These are phyloP conservation scores for Erynnis tages DNA, from an alignment of 2,888 invertebrate species.

Conservation along the genomic window DNA sequence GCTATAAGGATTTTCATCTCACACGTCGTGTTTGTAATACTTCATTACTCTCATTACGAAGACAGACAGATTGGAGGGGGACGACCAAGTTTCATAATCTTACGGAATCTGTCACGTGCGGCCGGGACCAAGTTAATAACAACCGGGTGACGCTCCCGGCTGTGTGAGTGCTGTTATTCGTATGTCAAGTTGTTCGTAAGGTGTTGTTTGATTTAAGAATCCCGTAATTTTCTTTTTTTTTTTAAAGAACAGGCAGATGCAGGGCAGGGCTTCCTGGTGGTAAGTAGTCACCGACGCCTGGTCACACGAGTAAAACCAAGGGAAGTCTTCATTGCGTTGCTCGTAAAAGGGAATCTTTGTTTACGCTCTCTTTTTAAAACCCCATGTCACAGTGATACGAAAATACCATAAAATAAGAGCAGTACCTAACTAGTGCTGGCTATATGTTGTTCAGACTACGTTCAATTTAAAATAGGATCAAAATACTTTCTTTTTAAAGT, in stretches of 20 bases:
- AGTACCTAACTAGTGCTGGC: no score
- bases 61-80: conserved; percentile 14
- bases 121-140: conserved; percentile 32
- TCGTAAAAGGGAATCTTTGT: no score
- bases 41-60: conserved; percentile 23
- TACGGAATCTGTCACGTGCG: conserved; percentile 33
- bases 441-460: no score
- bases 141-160: conserved; percentile 14
- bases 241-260: no score
- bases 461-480: no score
- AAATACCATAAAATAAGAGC: neutral
- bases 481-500: no score
- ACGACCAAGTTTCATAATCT: conserved; percentile 25
- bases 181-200: conserved; percentile 31
- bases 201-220: no score
- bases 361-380: neutral
- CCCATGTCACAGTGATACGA: neutral
- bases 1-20: neutral
- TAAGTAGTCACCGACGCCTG: no score
- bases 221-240: no score
- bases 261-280: no score
- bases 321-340: no score
- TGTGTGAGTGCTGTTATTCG: conserved; percentile 31
- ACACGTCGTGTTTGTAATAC: conserved; percentile 1
- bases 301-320: no score